These are phyloP conservation scores for Cataglyphis livida DNA, from an alignment of 2,888 invertebrate genomes.

Conservation along the genomic window DNA sequence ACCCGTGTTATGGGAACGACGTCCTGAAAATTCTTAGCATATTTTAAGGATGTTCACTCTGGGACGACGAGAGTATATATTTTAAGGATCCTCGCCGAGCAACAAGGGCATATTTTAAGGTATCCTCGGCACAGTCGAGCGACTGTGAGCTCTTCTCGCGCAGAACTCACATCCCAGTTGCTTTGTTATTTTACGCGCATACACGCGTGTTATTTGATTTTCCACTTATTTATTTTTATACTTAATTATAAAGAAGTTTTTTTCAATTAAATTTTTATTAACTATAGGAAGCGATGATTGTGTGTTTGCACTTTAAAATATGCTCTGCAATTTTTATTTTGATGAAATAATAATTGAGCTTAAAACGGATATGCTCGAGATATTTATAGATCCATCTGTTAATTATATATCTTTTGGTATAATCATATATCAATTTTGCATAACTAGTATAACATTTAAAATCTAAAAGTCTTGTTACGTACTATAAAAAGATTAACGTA, in stretches of 20 bases:
- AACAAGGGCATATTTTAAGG: conserved; percentile 33
- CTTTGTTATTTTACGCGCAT: neutral
- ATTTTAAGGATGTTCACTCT: conserved; percentile 1
- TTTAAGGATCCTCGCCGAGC: conserved; percentile 16
- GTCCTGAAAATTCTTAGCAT: conserved; percentile 16
- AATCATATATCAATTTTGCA: neutral
- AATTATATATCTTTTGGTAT: neutral
- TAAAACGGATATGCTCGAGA: neutral
- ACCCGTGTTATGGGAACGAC: conserved; percentile 1
- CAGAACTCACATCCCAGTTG: neutral
- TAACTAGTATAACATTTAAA: neutral
- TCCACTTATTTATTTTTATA: neutral
- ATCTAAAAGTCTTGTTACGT: neutral
- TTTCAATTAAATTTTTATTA: neutral
- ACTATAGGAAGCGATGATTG: neutral
- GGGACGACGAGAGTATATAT: neutral
- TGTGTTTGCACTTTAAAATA: conserved; percentile 1
- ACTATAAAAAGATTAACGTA: neutral
- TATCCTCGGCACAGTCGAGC: neutral
- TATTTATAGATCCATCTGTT: neutral
- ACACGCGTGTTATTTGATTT: conserved; percentile 3
- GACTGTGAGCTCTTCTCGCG: neutral
- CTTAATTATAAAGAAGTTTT: neutral
- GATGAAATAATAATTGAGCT: neutral
- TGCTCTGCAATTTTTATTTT: neutral